Evolutionary conservation across 2,113 vertebrate genomes (phyloP), one percentile per base, ranked within the genome.

Genomic region (Sinocyclocheilus rhinocerous): DNA sequence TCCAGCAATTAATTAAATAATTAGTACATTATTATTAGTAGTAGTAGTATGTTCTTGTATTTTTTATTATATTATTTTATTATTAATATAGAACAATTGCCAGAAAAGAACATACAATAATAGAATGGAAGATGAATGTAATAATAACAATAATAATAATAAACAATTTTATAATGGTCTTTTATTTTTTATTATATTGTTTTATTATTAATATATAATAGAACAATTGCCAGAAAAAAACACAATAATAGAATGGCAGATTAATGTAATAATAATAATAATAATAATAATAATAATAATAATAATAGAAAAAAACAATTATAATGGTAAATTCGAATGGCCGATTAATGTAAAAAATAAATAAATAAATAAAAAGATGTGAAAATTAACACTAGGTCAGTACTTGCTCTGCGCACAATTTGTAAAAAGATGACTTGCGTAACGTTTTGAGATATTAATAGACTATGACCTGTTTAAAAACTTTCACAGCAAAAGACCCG

Each of bases 401-500:
- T 45, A 11, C 9, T 45, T 45, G 42, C 42, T 11, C 42, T 2
- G 42, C 1, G 2, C 29, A 61, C 22, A 61, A 4, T 20, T n/a
- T n/a, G 57, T 10, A 61, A n/a, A 22, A 61, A 10, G 7, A n/a
- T 61, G 57, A 8, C 22, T n/a, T 61, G 8, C 2, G 1, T 8
- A 4, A 59, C 9, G 20, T 59, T 59, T 57, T 7, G 55, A 57
- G 45, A 26, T 33, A 36, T 59, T 5, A 9, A 13, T 42, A 59
- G 65, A 67, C 12, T 24, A 78, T 11, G 91, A 95, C 95, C 95
- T 95, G 93, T 89, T 95, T 96, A 83, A 95, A 95, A 89, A 95
- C 88, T 89, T 96, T 96, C 29, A 95, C 90, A 18, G 92, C 95
- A 72, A 93, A 94, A 4, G 75, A 83, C 86, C 55, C 52, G 50